Conservation (phyloP, 2,888 invertebrate genomes). For the Megastigmus dorsalis region DNA sequence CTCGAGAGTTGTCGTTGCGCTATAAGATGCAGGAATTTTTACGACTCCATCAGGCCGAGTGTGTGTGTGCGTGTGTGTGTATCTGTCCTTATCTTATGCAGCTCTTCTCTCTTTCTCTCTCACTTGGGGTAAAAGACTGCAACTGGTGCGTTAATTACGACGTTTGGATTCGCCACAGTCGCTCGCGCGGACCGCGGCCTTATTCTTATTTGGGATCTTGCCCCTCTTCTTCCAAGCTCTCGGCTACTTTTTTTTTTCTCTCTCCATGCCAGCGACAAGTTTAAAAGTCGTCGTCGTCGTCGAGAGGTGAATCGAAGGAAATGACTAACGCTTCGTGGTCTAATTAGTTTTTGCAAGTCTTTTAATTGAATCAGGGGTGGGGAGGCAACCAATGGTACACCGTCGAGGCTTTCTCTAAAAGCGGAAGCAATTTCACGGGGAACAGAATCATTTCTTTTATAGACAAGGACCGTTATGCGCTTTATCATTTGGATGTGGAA, state of each 20-base stretch:
- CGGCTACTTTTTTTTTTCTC: background rate
- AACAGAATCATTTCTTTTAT: background rate
- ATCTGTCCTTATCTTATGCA: constrained; percentile 25
- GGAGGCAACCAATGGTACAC: constrained; percentile 6
- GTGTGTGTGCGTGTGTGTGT: too few species aligned
- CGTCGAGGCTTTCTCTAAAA: constrained; percentile 5
- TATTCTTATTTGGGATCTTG: too few species aligned
- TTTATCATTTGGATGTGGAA: too few species aligned
- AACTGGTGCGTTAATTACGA: constrained; percentile 39
- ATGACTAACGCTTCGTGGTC: constrained; percentile 13
- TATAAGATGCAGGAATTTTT: constrained; percentile 33
- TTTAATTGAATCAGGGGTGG: constrained; percentile 14
- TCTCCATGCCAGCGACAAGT: background rate
- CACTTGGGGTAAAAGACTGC: constrained; percentile 5
- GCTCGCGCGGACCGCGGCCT: too few species aligned
- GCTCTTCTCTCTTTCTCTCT: background rate
- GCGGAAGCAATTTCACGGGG: background rate
- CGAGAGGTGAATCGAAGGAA: constrained; percentile 5
- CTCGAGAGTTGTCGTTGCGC: background rate
- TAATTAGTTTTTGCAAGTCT: constrained; percentile 18
- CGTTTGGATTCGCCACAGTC: too few species aligned
- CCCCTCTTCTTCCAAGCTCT: background rate
- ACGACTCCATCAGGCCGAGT: constrained; percentile 33
- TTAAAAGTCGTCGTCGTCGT: background rate
- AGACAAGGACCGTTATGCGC: too few species aligned